Percentiles rank a stretch among this genome's conserved stretches.
These are phyloP conservation scores for Biston betularia DNA, from an alignment of 2,888 invertebrate genomes.

Conservation along the genomic window DNA sequence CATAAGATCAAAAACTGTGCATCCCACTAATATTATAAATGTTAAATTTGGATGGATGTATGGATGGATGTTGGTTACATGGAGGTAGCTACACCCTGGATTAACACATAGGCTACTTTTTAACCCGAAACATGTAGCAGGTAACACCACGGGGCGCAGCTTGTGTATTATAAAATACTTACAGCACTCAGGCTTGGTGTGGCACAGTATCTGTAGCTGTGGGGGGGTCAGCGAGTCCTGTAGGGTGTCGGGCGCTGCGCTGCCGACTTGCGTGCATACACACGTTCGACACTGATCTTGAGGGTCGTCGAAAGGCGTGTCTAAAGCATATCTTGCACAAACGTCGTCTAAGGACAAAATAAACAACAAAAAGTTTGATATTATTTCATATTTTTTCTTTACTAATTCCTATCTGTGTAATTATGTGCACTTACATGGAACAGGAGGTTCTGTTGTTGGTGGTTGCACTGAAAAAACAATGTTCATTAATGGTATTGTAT, in stretches of 20 bases:
- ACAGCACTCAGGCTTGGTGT: conserved; percentile 12
- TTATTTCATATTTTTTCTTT: no score
- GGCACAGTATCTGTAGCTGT: conserved; percentile 6
- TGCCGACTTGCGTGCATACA: conserved; percentile 51
- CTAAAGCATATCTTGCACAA: not conserved
- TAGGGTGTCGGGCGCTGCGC: not conserved
- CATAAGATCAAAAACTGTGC: no score
- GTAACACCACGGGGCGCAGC: no score
- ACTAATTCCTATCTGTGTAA: no score
- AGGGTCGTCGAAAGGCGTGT: conserved; percentile 47
- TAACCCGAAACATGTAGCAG: no score
- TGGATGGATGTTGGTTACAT: no score
- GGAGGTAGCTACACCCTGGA: no score
- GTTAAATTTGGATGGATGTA: no score
- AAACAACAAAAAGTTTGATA: no score
- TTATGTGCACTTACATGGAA: not conserved
- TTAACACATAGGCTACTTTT: no score
- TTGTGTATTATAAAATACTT: not conserved
- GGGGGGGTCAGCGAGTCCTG: not conserved
- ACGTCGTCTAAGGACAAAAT: not conserved
- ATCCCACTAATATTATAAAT: no score
- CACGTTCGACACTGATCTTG: conserved; percentile 61
- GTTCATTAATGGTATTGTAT: no score
- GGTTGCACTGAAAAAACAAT: conserved; percentile 1
- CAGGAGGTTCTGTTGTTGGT: not conserved